These are phyloP conservation scores for Antheraea yamamai DNA, from an alignment of 2,888 invertebrate genomes.

Conservation along the genomic window DNA sequence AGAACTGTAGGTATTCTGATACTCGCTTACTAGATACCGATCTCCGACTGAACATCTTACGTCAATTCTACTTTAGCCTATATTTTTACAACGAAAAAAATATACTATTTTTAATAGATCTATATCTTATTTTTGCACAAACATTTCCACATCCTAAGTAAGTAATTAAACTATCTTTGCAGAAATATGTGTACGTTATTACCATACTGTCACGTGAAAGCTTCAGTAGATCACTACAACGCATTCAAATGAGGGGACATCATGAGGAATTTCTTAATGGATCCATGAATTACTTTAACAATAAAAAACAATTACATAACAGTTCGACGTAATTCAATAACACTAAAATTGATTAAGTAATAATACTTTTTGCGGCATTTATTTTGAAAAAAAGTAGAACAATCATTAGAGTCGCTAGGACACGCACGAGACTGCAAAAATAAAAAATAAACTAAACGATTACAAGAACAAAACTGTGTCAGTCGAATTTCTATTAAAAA, in stretches of 20 bases:
- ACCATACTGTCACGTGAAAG: too few relatives aligned
- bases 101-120: too few relatives aligned
- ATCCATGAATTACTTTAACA: too few relatives aligned
- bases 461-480: slow-evolving; percentile 11
- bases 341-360: background rate
- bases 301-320: background rate
- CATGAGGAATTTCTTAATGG: background rate
- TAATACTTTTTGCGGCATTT: background rate
- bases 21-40: too few relatives aligned
- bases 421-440: slow-evolving; percentile 3
- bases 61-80: too few relatives aligned
- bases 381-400: slow-evolving; percentile 4
- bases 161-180: too few relatives aligned
- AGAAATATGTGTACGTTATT: too few relatives aligned
- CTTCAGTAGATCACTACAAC: background rate
- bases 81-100: too few relatives aligned
- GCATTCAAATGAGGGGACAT: background rate
- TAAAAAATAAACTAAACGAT: background rate
- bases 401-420: slow-evolving; percentile 5
- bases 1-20: too few relatives aligned
- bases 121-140: too few relatives aligned
- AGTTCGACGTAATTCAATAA: background rate
- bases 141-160: too few relatives aligned
- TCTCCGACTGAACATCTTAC: too few relatives aligned
- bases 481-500: slow-evolving; percentile 13